Evolutionary conservation across 1,140 invertebrate species (phyloP).

Genomic region (Nomia melanderi): DNA sequence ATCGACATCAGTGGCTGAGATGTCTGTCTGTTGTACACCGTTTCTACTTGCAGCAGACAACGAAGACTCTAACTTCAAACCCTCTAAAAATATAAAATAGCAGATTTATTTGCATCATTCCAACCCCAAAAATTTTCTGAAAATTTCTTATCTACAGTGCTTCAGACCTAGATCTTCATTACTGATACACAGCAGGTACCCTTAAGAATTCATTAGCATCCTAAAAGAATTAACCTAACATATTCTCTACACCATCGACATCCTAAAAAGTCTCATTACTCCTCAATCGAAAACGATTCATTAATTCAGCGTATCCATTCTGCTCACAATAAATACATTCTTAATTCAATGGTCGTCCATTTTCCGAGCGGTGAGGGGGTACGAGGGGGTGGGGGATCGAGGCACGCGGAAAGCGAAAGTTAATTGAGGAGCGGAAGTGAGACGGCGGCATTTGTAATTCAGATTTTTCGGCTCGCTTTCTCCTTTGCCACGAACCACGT

Average conservation of each 20-base stretch:
- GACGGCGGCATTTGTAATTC: conserved; percentile 44
- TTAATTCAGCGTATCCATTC: neutral
- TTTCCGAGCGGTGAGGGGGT: neutral
- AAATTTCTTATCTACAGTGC: too few relatives aligned
- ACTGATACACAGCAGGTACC: too few relatives aligned
- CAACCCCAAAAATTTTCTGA: too few relatives aligned
- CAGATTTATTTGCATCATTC: too few relatives aligned
- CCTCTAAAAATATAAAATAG: too few relatives aligned
- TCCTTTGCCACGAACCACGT: neutral
- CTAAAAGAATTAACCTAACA: neutral
- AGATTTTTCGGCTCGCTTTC: conserved; percentile 47
- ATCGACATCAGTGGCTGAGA: too few relatives aligned
- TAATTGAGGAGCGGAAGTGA: conserved; percentile 33
- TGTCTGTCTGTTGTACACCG: too few relatives aligned
- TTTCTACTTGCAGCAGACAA: too few relatives aligned
- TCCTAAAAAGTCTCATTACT: neutral
- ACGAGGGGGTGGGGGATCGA: neutral
- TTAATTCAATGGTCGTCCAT: neutral
- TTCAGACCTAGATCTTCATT: too few relatives aligned
- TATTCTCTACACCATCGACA: neutral
- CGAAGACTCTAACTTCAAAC: too few relatives aligned
- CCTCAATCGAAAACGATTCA: neutral
- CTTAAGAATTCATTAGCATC: too few relatives aligned
- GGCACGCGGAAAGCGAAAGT: conserved; percentile 38
- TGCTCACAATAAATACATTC: neutral